These are phyloP conservation scores for Syrrhaptes paradoxus DNA, from an alignment of 2,113 vertebrate species.

Conservation along the genomic window DNA sequence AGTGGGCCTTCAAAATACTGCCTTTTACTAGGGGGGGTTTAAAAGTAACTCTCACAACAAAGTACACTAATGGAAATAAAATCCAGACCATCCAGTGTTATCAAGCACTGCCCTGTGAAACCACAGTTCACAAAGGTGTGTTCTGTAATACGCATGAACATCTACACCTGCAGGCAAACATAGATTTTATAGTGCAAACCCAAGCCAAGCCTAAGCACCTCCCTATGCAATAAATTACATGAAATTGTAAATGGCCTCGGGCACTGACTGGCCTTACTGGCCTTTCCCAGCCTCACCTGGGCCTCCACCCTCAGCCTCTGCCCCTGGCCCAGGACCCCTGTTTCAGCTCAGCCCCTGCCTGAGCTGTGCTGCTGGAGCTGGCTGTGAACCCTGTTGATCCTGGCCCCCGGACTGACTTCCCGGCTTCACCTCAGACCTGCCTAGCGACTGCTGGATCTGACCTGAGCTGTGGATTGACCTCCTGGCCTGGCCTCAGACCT, in stretches of 20 bases:
- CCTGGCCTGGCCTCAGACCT: neutral
- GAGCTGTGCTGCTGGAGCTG: neutral
- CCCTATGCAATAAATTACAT: neutral
- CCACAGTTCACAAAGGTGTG: neutral
- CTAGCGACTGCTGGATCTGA: neutral
- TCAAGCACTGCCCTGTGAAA: neutral
- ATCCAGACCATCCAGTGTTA: neutral
- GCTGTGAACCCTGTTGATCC: neutral
- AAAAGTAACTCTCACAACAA: neutral
- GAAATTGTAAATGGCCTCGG: neutral
- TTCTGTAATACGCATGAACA: rapidly evolving
- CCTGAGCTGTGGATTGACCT: neutral
- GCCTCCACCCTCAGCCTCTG: neutral
- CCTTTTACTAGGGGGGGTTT: neutral
- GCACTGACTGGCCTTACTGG: neutral
- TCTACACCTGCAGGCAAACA: neutral
- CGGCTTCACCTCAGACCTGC: neutral
- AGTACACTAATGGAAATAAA: neutral
- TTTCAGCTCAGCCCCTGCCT: neutral
- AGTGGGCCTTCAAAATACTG: neutral
- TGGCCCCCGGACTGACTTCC: neutral
- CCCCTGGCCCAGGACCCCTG: neutral
- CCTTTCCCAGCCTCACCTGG: neutral
- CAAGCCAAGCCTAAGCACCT: neutral
- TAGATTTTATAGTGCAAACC: neutral